phyloP scores from a whole-genome alignment of 2,797 vertebrate genomes.

The Clarias pachynema region DNA sequence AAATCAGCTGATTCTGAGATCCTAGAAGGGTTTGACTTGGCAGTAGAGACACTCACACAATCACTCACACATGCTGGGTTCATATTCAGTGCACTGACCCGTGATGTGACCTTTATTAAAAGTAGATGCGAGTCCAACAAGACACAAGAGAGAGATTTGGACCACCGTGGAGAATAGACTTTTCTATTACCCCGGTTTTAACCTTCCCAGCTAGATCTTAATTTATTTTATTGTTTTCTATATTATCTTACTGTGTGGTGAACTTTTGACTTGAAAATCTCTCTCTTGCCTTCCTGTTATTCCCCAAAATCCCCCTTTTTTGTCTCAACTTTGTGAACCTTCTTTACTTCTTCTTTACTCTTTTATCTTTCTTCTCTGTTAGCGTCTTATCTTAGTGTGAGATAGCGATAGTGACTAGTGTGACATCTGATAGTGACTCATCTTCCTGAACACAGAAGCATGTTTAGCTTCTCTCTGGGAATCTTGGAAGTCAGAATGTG shows the following conservation, averaged over 20 bases:
- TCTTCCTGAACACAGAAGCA: not conserved
- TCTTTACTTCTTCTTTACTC: not conserved
- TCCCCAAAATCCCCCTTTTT: not conserved
- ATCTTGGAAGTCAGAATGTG: not conserved
- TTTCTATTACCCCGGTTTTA: constrained; percentile 5
- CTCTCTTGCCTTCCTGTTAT: not conserved
- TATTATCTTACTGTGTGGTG: not conserved
- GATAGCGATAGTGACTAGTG: too few species aligned
- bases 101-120: constrained; percentile 55
- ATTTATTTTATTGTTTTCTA: not conserved
- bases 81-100: constrained; percentile 53
- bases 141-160: constrained; percentile 35
- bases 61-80: constrained; percentile 23
- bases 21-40: constrained; percentile 5
- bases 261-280: not conserved
- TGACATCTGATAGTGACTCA: constrained; percentile 15
- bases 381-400: too few species aligned
- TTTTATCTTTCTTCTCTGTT: constrained; percentile 3
- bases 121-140: constrained; percentile 45
- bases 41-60: constrained; percentile 21
- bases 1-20: constrained; percentile 49
- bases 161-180: constrained; percentile 37
- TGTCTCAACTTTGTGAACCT: not conserved
- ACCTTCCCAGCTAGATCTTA: constrained; percentile 11
- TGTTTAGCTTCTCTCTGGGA: constrained; percentile 8